These are phyloP conservation scores for Ochropacha duplaris DNA, from an alignment of 2,888 invertebrate species.

Conservation along the genomic window DNA sequence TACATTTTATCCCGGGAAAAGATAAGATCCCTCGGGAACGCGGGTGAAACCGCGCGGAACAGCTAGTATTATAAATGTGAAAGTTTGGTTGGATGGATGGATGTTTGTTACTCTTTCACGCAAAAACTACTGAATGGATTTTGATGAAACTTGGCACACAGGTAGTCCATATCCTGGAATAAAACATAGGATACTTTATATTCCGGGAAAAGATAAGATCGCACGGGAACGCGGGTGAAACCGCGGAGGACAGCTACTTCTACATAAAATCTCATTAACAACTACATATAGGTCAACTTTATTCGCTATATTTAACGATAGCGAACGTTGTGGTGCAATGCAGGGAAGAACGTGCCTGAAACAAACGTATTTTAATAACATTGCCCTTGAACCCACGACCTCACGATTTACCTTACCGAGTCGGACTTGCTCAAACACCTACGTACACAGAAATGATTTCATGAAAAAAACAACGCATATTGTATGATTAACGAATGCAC, in stretches of 20 bases:
- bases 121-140: too few species aligned
- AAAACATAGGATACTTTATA: too few species aligned
- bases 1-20: too few species aligned
- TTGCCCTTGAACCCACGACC: constrained; percentile 46
- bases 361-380: not conserved
- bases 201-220: too few species aligned
- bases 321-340: constrained; percentile 25
- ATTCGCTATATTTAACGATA: not conserved
- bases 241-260: not conserved
- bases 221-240: too few species aligned
- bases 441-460: not conserved
- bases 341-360: constrained; percentile 10
- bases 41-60: too few species aligned
- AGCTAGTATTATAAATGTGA: too few species aligned
- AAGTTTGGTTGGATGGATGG: too few species aligned
- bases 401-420: constrained; percentile 35
- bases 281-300: not conserved
- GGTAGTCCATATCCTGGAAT: too few species aligned
- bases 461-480: not conserved
- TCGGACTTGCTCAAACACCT: constrained; percentile 16
- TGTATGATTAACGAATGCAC: not conserved
- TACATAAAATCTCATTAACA: not conserved
- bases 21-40: too few species aligned
- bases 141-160: too few species aligned
- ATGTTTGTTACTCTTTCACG: too few species aligned